Evolutionary conservation across 1,140 invertebrate genomes (phyloP), one percentile per base, ranked within the genome.

Genomic region (Lordiphosa stackelbergi): DNA sequence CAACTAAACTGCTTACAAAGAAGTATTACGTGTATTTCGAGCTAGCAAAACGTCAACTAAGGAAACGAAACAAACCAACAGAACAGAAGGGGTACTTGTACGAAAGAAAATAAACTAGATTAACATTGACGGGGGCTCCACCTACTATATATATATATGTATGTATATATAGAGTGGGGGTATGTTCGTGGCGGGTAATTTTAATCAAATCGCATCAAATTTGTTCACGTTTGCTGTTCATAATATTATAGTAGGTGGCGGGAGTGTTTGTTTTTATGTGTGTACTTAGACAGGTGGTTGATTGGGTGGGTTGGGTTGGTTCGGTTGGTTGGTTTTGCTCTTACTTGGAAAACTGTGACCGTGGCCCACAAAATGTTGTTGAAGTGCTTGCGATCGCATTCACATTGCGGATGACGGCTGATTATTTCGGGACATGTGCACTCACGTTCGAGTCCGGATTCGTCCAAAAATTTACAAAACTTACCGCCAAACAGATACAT

Each of bases 401-500:
- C 93, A 91, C 96, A 98, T 89, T 93, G 91, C 87, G 94, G 92
- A 89, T 95, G 92, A 88, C 93, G 92, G 88, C 92, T 93, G 88
- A 94, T 91, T 88, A 96, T 94, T 90, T 97, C 96, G 86, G 92
- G 91, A 91, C 96, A 98, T 88, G 93, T 94, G 91, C 97, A 99
- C 89, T 93, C 93, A 86, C 92, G 92, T 90, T 92, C 93, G 89
- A 94, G 92, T 88, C 92, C 92, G 89, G 92, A 93, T 89, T 94
- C 94, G 90, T 97, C 94, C 89, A 92, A 91, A 91, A 93, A 94
- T 93, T 96, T 97, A 94, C 97, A 98, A 96, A 98, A 98, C 93
- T 97, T 97, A 94, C 96, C 96, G 90, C 96, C 96, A 92, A 98
- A 98, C 90, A 98, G 94, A 92, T 97, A 96, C 96, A 97, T 98